Percentiles rank a stretch among this genome's conserved stretches.
phyloP scores from a whole-genome alignment of 2,113 vertebrate species.

The Aramus guarauna region DNA sequence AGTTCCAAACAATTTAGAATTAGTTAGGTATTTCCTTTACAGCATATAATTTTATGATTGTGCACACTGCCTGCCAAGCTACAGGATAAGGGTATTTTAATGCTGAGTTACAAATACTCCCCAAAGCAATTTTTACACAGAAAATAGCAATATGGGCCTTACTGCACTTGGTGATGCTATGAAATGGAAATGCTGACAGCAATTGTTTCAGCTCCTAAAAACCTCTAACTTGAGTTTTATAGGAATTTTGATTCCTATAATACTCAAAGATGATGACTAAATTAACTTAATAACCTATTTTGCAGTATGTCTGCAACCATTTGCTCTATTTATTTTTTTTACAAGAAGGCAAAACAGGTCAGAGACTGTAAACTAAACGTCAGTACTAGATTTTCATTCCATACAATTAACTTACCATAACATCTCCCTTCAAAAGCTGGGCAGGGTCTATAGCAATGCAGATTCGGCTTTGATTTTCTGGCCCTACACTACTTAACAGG shows the following conservation, averaged over 20 bases:
- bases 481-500: slow-evolving; percentile 78
- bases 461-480: slow-evolving; percentile 81
- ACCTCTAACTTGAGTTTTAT: not conserved
- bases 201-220: not conserved
- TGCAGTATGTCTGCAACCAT: not conserved
- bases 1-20: not conserved
- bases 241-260: not conserved
- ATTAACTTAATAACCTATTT: not conserved
- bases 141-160: not conserved
- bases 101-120: not conserved
- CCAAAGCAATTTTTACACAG: not conserved
- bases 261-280: not conserved
- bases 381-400: not conserved
- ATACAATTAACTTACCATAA: slow-evolving; percentile 83
- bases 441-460: slow-evolving; percentile 88
- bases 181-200: not conserved
- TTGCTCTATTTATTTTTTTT: not conserved
- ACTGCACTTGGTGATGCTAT: not conserved
- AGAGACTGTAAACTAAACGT: not conserved
- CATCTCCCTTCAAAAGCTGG: slow-evolving; percentile 93
- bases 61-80: not conserved
- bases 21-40: not conserved
- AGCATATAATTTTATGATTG: not conserved
- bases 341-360: not conserved
- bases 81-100: not conserved